Evolutionary conservation across 23 tunicate genomes (phyloP).

Genomic region (Trididemnum nubilum): DNA sequence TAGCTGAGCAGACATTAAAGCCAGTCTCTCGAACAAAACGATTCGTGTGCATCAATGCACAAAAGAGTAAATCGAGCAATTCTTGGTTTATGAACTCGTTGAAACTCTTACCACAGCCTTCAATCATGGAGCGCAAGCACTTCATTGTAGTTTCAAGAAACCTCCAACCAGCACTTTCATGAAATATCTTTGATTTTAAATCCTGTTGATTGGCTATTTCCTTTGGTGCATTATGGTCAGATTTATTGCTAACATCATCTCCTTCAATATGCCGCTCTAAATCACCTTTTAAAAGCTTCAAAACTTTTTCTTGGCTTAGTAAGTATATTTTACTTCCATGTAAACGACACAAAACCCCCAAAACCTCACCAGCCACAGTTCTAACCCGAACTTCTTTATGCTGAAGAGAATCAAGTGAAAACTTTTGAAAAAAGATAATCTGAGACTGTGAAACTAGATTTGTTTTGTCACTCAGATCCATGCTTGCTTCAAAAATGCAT

Average conservation of each 20-base stretch:
- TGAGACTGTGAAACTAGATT: neutral
- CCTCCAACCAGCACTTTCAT: constrained; percentile 97
- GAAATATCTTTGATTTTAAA: constrained; percentile 61
- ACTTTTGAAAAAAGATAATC: constrained; percentile 15
- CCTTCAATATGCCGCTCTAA: constrained; percentile 45
- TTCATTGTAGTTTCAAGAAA: constrained; percentile 96
- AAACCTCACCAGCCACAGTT: constrained; percentile 54
- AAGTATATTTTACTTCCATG: constrained; percentile 31
- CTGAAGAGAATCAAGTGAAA: constrained; percentile 30
- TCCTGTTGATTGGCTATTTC: neutral
- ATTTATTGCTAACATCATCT: constrained; percentile 11
- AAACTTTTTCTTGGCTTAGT: neutral
- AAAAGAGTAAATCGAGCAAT: constrained; percentile 69
- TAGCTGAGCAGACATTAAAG: constrained; percentile 73
- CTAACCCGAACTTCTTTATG: constrained; percentile 82
- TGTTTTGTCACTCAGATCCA: neutral
- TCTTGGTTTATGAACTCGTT: constrained; percentile 66
- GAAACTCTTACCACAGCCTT: constrained; percentile 74
- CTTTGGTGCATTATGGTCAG: neutral
- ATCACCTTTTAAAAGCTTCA: constrained; percentile 35
- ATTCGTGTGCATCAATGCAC: constrained; percentile 65
- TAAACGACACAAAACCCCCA: constrained; percentile 64
- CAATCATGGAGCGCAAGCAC: constrained; percentile 76
- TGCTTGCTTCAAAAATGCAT: constrained; percentile 38
- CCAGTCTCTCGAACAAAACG: constrained; percentile 96